Base-by-base conservation (phyloP, 1,140 invertebrate genomes). In the Cecropterus lyciades region DNA sequence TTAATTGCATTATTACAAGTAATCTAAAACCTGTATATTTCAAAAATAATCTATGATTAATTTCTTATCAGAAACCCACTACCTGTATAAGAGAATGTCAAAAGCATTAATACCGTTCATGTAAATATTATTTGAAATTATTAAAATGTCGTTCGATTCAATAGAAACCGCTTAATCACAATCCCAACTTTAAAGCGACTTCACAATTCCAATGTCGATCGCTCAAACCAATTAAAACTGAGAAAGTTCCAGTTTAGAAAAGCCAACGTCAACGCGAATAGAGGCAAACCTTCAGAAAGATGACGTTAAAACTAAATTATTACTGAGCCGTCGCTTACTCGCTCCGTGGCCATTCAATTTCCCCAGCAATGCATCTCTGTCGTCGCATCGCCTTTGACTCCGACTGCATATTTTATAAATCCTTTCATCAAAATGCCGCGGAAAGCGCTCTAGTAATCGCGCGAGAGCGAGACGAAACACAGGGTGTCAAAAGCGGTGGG, bases 401-500 rank as follows among this genome's bases (percentile, higher is more conserved):
- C 77, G 72, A 62, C 79, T 89, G 86, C 89, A 91, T 89, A 87
- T 90, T 87, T 90, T 88, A 87, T 88, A 84, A 85, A 89, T 85
- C 87, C 85, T 87, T 87, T 87, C 87, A 86, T 90, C 88, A 88
- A 80, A 89, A 84, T 80, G 77, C 77, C 75, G 70, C 79, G 80
- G 84, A 83, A 84, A 87, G 74, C 82, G 84, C 75, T 77, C 69
- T 75, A 72, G 80, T 79, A 84, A 84, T 83, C 71, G 77, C 69
- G 85, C 75, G 77, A 69, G 83, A 87, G 79, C 69, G 85, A 85
- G 86, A 91, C 83, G 84, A 86, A 85, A 84, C 84, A 87, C 86
- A 79, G 87, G 89, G 88, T 92, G 91, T 92, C 89, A 89, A 89
- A 87, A 71, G 83, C 86, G 89, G 91, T 90, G 89, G 89, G 89